A percentile compares a stretch with the other conserved stretches of the same genome.
These are phyloP conservation scores for Erpetoichthys calabaricus DNA, from an alignment of 2,797 vertebrate genomes.

Conservation along the genomic window DNA sequence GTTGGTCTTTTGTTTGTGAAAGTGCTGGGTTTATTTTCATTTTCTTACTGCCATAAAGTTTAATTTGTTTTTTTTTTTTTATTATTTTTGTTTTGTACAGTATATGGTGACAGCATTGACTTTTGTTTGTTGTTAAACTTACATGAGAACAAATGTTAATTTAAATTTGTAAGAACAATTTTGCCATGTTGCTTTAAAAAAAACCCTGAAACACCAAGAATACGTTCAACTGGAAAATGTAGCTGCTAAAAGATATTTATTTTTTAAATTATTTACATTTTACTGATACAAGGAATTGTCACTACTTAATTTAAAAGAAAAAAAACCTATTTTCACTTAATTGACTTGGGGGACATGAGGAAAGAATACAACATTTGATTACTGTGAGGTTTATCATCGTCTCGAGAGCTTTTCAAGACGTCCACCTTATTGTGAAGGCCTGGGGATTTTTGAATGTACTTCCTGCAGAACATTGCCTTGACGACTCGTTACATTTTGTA, in stretches of 20 bases:
- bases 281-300: no score
- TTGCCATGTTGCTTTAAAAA: no score
- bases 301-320: no score
- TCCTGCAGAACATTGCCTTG: constrained; percentile 51
- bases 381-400: no score
- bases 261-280: constrained; percentile 8
- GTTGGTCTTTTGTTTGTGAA: constrained; percentile 18
- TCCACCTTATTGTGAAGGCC: constrained; percentile 8
- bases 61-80: constrained; percentile 26
- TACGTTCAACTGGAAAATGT: constrained; percentile 53
- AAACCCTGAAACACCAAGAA: constrained; percentile 13
- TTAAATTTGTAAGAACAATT: no score
- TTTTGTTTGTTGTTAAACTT: constrained; percentile 17
- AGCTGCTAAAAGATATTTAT: constrained; percentile 51
- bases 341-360: no score
- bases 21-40: constrained; percentile 28
- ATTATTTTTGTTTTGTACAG: constrained; percentile 12
- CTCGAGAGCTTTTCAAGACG: no score
- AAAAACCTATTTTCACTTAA: no score
- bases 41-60: constrained; percentile 34
- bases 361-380: no score
- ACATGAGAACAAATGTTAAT: constrained; percentile 5
- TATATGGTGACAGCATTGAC: background rate
- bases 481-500: constrained; percentile 42
- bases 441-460: constrained; percentile 54